phyloP scores from a whole-genome alignment of 2,888 invertebrate species.

The Epiperipatus broadwayi region DNA sequence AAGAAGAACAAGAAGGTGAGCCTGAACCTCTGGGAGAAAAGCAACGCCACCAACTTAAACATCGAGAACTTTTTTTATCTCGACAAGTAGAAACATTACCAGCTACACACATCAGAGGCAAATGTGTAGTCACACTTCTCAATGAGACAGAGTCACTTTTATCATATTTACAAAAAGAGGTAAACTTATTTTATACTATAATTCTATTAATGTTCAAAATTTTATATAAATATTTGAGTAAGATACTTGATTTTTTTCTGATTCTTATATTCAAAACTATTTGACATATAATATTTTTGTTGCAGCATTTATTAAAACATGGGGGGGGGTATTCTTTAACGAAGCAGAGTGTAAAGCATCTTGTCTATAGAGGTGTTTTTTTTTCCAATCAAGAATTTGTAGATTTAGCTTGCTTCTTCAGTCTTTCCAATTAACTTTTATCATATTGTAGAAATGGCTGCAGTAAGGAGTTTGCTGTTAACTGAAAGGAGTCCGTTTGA shows the following conservation, averaged over 20 bases:
- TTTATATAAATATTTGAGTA: conserved; percentile 11
- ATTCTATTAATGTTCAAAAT: conserved; percentile 5
- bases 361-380: too few species aligned
- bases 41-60: conserved; percentile 86
- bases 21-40: conserved; percentile 43
- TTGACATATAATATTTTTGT: too few species aligned
- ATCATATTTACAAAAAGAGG: conserved; percentile 90
- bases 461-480: too few species aligned
- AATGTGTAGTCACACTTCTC: conserved; percentile 93
- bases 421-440: too few species aligned
- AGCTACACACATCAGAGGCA: conserved; percentile 95
- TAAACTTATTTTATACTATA: conserved; percentile 37
- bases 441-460: too few species aligned
- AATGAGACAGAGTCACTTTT: conserved; percentile 94
- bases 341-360: too few species aligned
- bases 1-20: conserved; percentile 46
- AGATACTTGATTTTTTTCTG: not conserved
- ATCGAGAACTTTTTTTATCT: conserved; percentile 91
- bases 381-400: too few species aligned
- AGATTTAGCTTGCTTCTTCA: too few species aligned
- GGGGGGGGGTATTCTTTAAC: too few species aligned
- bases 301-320: too few species aligned
- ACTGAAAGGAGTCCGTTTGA: too few species aligned
- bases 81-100: conserved; percentile 86
- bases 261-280: too few species aligned